A percentile compares a stretch with the other conserved stretches of the same genome.
phyloP scores from a whole-genome alignment of 1,140 invertebrate genomes.

The Penaeus indicus region DNA sequence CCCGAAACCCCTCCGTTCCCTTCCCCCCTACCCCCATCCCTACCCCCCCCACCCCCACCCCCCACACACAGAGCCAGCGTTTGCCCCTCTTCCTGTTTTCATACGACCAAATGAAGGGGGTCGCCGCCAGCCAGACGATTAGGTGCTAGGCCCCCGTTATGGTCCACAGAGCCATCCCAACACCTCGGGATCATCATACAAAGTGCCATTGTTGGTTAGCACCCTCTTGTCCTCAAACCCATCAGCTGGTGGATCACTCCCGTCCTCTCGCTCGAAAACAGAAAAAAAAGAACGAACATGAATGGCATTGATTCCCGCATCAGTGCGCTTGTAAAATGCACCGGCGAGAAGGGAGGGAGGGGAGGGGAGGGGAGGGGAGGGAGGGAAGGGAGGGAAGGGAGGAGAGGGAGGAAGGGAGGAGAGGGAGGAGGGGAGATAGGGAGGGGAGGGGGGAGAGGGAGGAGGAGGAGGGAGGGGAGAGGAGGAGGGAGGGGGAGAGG shows the following conservation, averaged over 20 bases:
- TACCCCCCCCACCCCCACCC: too few species aligned
- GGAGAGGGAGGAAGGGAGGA: too few species aligned
- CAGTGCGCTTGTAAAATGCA: conserved; percentile 23
- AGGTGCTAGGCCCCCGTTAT: not conserved
- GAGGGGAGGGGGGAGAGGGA: too few species aligned
- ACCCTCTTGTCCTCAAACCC: not conserved
- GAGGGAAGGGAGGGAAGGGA: too few species aligned
- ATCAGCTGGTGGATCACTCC: conserved; percentile 20
- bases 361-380: too few species aligned
- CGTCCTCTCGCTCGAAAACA: conserved; percentile 3
- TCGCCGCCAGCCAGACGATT: not conserved
- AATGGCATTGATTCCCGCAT: conserved; percentile 23
- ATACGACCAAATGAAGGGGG: conserved; percentile 8
- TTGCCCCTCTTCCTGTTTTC: conserved; percentile 6
- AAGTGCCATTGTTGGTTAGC: not conserved
- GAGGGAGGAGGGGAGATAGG: too few species aligned
- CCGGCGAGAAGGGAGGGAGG: not conserved
- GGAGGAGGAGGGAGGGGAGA: too few species aligned
- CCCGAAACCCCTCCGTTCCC: not conserved
- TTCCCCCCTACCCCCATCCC: too few species aligned
- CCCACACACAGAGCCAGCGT: too few species aligned
- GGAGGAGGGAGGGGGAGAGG: too few species aligned
- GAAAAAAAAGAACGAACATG: conserved; percentile 8
- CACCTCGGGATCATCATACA: not conserved
- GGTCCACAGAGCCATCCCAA: not conserved